These are phyloP conservation scores for Drosophila auraria DNA, from an alignment of 1,140 invertebrate species.

Conservation along the genomic window DNA sequence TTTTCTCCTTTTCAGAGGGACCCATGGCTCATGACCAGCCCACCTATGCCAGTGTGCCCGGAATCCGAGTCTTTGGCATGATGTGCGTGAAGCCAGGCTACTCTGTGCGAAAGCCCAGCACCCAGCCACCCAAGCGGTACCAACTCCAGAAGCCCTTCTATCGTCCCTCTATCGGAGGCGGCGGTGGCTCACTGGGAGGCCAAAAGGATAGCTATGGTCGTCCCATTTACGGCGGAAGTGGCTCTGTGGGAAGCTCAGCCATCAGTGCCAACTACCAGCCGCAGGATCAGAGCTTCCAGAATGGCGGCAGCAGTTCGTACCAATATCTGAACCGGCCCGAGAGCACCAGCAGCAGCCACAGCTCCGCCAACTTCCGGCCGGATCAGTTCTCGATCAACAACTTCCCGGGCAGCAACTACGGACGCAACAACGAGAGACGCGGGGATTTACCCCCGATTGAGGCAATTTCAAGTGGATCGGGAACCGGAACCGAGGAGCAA, in stretches of 20 bases:
- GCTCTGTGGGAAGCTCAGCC: conserved; percentile 56
- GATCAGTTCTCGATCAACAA: conserved; percentile 77
- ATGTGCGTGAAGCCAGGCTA: conserved; percentile 90
- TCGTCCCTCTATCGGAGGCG: conserved; percentile 49
- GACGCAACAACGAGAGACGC: conserved; percentile 80
- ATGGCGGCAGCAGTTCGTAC: conserved; percentile 66
- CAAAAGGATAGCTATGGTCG: conserved; percentile 78
- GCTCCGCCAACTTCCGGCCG: conserved; percentile 72
- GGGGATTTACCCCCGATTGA: conserved; percentile 75
- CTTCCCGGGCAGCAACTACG: conserved; percentile 78
- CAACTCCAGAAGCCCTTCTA: conserved; percentile 83
- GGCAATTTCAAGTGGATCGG: conserved; percentile 51
- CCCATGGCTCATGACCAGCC: conserved; percentile 97
- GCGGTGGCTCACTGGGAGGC: conserved; percentile 29
- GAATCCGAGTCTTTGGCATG: conserved; percentile 96
- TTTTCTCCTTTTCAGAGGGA: conserved; percentile 88
- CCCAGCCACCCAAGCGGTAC: conserved; percentile 82
- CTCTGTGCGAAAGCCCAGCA: conserved; percentile 78
- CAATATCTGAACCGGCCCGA: conserved; percentile 83
- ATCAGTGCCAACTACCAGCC: conserved; percentile 75
- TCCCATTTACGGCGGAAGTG: conserved; percentile 69
- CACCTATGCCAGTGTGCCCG: conserved; percentile 96
- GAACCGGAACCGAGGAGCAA: conserved; percentile 29
- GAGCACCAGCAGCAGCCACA: conserved; percentile 66
- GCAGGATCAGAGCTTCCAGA: conserved; percentile 69